These are phyloP conservation scores for Danio albolineatus DNA, from an alignment of 2,797 vertebrate genomes.

Conservation along the genomic window DNA sequence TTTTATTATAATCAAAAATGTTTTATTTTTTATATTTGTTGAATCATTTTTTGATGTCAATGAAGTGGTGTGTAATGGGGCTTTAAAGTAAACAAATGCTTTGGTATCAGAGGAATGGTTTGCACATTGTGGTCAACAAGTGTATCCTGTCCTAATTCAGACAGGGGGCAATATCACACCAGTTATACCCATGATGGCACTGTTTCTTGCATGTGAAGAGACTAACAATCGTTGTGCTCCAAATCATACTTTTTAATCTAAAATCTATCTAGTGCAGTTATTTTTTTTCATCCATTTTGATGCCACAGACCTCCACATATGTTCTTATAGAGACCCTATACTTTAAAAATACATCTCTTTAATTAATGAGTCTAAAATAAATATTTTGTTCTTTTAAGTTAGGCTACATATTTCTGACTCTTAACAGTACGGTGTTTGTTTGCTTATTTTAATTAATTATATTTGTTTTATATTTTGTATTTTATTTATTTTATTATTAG, in stretches of 20 bases:
- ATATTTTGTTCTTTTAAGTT: too few species aligned
- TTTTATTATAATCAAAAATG: too few species aligned
- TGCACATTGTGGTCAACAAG: constrained; percentile 67
- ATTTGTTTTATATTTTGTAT: too few species aligned
- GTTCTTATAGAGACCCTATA: too few species aligned
- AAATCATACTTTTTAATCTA: not conserved
- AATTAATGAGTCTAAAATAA: too few species aligned
- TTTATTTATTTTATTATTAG: too few species aligned
- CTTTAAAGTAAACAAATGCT: not conserved
- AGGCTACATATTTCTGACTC: too few species aligned
- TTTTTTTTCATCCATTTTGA: not conserved
- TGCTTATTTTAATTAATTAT: too few species aligned
- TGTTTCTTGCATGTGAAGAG: not conserved
- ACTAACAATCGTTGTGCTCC: not conserved
- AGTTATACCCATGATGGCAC: not conserved
- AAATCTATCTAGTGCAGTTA: not conserved
- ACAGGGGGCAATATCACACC: constrained; percentile 30
- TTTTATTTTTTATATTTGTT: too few species aligned
- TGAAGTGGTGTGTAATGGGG: not conserved
- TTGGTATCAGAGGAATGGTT: not conserved
- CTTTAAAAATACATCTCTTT: too few species aligned
- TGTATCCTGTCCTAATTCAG: constrained; percentile 43
- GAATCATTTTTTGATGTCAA: not conserved
- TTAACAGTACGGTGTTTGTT: too few species aligned
- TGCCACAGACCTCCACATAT: too few species aligned